phyloP scores from a whole-genome alignment of 2,113 vertebrate species.

The Corythaixoides concolor region DNA sequence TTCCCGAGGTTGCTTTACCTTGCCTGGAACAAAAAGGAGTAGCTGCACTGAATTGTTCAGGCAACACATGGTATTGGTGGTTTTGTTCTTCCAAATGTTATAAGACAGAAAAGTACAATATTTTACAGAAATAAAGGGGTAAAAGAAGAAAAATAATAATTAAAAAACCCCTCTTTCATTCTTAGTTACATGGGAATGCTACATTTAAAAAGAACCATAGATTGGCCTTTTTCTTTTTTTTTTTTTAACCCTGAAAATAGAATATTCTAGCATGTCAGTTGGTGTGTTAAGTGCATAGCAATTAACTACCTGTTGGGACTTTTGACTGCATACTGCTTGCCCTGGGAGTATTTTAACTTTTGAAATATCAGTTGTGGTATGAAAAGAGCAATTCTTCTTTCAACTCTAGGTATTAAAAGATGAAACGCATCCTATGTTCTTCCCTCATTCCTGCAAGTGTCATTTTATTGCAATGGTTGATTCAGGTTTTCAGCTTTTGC shows the following conservation, averaged over 20 bases:
- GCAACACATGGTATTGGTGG: background rate
- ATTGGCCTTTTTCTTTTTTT: background rate
- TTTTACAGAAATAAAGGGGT: background rate
- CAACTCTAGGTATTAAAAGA: background rate
- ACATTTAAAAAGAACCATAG: accelerated
- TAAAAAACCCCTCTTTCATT: too few relatives aligned
- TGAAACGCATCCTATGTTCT: background rate
- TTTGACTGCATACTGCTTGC: background rate
- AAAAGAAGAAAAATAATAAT: background rate
- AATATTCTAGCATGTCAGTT: background rate
- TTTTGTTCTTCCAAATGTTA: background rate
- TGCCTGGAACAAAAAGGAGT: background rate
- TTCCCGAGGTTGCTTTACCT: background rate
- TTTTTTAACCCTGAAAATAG: accelerated
- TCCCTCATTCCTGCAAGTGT: background rate
- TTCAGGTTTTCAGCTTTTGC: background rate
- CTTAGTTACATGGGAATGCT: background rate
- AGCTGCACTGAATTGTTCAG: background rate
- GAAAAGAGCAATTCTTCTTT: background rate
- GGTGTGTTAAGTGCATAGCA: background rate
- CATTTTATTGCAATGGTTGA: background rate
- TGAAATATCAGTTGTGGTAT: background rate
- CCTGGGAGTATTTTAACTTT: background rate
- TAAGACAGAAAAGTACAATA: background rate
- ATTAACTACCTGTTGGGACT: background rate